Percentiles rank a stretch among this genome's conserved stretches.
phyloP scores from a whole-genome alignment of 2,113 vertebrate genomes.

The Charina bottae region DNA sequence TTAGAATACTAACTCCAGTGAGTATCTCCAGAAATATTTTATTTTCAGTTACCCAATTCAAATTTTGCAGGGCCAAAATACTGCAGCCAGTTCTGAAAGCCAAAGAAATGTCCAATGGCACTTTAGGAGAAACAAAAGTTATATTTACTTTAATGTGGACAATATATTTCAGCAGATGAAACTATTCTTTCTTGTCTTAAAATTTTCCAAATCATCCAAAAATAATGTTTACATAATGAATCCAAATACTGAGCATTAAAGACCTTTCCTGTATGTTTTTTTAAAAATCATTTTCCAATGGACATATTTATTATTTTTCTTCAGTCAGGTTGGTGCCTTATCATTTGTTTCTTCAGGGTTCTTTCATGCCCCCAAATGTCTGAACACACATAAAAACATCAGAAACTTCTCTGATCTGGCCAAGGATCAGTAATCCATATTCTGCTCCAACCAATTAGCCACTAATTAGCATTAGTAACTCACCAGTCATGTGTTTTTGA shows the following conservation, averaged over 20 bases:
- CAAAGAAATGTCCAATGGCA: constrained; percentile 20
- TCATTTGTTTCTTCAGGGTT: neutral
- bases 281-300: constrained; percentile 15
- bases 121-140: neutral
- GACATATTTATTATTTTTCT: neutral
- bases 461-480: neutral
- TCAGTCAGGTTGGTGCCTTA: neutral
- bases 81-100: constrained; percentile 52
- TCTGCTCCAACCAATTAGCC: neutral
- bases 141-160: neutral
- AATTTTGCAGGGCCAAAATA: constrained; percentile 45
- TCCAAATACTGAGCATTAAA: constrained; percentile 50
- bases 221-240: constrained; percentile 52
- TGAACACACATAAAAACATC: neutral
- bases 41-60: constrained; percentile 46
- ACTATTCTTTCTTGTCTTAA: constrained; percentile 41
- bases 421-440: neutral
- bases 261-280: constrained; percentile 42
- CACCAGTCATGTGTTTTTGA: neutral
- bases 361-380: neutral
- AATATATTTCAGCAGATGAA: constrained; percentile 8
- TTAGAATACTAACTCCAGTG: constrained; percentile 64
- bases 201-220: constrained; percentile 49
- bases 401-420: neutral
- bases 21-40: constrained; percentile 63